These are phyloP conservation scores for Drosophila santomea DNA, from an alignment of 1,140 invertebrate species.

Conservation along the genomic window DNA sequence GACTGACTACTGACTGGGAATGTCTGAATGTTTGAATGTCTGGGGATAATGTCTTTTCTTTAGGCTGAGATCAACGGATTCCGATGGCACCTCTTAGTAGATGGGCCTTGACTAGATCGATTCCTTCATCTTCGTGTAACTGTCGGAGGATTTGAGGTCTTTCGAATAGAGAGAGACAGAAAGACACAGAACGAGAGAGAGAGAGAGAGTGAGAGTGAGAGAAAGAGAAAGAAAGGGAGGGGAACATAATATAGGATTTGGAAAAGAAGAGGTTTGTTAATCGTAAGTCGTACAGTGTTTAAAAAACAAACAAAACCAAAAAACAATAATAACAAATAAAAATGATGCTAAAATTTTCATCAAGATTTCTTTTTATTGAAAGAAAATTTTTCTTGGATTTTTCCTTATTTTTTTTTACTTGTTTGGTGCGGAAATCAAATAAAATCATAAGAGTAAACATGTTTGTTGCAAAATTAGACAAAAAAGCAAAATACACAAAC, in stretches of 20 bases:
- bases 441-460: constrained; percentile 74
- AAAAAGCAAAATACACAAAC: constrained; percentile 43
- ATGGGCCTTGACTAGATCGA: constrained; percentile 40
- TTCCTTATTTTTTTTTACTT: constrained; percentile 33
- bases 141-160: constrained; percentile 9
- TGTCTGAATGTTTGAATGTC: no score
- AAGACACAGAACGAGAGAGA: constrained; percentile 2
- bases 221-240: no score
- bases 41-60: constrained; percentile 10
- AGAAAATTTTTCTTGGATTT: constrained; percentile 42
- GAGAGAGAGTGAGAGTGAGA: not conserved
- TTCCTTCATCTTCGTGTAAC: constrained; percentile 16
- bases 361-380: constrained; percentile 70
- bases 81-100: constrained; percentile 15
- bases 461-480: constrained; percentile 8
- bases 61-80: constrained; percentile 34
- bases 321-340: constrained; percentile 63
- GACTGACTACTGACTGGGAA: not conserved
- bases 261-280: no score
- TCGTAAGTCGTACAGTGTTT: constrained; percentile 32
- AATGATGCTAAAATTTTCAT: constrained; percentile 61
- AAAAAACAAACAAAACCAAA: constrained; percentile 55
- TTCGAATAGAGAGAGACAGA: constrained; percentile 5
- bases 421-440: constrained; percentile 50
- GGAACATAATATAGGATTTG: not conserved